Percentiles rank a stretch among this genome's conserved stretches.
phyloP scores from a whole-genome alignment of 2,797 vertebrate species.

The Arrhamphus sclerolepis region DNA sequence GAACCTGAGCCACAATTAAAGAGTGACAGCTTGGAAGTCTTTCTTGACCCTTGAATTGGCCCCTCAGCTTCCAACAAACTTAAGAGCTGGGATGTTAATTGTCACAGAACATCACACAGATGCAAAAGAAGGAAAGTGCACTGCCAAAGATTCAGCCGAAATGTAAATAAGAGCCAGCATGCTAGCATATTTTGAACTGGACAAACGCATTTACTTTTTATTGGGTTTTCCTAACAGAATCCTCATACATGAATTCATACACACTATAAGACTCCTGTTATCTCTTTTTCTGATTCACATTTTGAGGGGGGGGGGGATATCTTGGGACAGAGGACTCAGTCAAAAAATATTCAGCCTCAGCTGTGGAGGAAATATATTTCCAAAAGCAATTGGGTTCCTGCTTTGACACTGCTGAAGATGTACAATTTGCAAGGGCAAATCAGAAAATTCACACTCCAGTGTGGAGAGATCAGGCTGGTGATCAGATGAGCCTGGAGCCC shows the following conservation, averaged over 20 bases:
- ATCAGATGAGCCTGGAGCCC: constrained; percentile 76
- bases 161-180: constrained; percentile 70
- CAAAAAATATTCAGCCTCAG: constrained; percentile 68
- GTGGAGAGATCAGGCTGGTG: constrained; percentile 68
- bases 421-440: constrained; percentile 76
- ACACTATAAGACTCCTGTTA: constrained; percentile 60
- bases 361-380: constrained; percentile 73
- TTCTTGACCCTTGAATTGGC: constrained; percentile 87
- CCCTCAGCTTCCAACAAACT: constrained; percentile 78
- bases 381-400: constrained; percentile 73
- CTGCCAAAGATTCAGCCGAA: constrained; percentile 58
- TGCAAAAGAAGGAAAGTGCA: constrained; percentile 65
- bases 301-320: constrained; percentile 48
- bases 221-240: constrained; percentile 50
- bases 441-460: constrained; percentile 71
- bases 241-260: constrained; percentile 71
- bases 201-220: constrained; percentile 61
- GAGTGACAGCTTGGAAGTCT: constrained; percentile 87
- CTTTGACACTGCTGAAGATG: constrained; percentile 69
- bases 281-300: constrained; percentile 52
- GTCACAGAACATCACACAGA: constrained; percentile 76
- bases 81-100: constrained; percentile 79
- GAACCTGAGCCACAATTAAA: constrained; percentile 74
- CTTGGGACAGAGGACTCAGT: constrained; percentile 49
- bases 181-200: constrained; percentile 70